Evolutionary conservation across 1,140 invertebrate species (phyloP), one percentile per base, ranked within the genome.

Genomic region (Trichogramma pretiosum): DNA sequence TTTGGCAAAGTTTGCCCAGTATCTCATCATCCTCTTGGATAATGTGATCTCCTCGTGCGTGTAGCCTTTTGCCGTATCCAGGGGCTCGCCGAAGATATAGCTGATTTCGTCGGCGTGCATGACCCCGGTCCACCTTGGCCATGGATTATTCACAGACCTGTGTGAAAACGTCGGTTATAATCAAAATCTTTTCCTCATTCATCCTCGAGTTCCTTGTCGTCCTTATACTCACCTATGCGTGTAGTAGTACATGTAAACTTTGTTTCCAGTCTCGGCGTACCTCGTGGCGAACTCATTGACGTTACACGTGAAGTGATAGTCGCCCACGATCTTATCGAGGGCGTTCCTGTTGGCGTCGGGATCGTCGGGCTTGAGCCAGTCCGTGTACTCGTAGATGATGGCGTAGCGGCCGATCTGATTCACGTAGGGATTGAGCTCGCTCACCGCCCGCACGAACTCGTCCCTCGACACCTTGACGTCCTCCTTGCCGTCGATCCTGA

Each of bases 41-140:
- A 97, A 78, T 32, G 84, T 77, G 9, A 85, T 73, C 70, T 96
- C 93, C 48, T 85, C 80, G 1, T 76, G 69, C 3, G 81, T 83
- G 68, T 92, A 96, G 36, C 78, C 80, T 57, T 85, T 86, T 7
- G 77, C 72, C 0, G 83, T 77, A 64, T 93, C 85, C 5, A 95
- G 73, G 0, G 92, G 90, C 61, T 94, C 88, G 16, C 94, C 93
- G 67, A 96, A 96, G 16, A 95, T 78, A 67, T 92, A 98, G 61
- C 81, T 88, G 51, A 98, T 95, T 69, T 98, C 94, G 67, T 97
- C 93, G 1, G 83, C 94, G 67, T 98, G 94, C 77, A 97, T 84
- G 0, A 92, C 90, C 7, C 93, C 94, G 50, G 93, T 92, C 93
- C 94, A 98, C 38, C 81, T 80, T 1, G 93, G 93, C 93, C 93